Conservation (phyloP, 2,113 vertebrate species). For the Uropsilus gracilis region DNA sequence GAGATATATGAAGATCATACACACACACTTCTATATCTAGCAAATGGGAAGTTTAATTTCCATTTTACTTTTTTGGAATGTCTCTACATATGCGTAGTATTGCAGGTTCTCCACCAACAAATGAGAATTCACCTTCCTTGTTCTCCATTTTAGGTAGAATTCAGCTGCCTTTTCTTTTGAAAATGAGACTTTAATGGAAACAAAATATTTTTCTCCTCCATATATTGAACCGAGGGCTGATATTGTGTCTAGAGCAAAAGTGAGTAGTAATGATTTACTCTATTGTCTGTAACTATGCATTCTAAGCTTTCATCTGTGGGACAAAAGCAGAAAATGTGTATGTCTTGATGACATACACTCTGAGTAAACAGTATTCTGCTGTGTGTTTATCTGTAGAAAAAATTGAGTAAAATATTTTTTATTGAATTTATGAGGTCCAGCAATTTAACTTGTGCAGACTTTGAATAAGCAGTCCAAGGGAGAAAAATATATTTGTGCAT, state of each 20-base stretch:
- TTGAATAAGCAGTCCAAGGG: background rate
- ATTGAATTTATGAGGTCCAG: background rate
- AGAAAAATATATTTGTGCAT: background rate
- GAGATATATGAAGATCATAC: too few relatives aligned
- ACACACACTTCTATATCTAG: background rate
- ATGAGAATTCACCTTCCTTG: background rate
- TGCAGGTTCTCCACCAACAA: background rate
- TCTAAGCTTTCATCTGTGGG: background rate
- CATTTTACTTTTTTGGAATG: background rate
- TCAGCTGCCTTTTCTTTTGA: conserved; percentile 17
- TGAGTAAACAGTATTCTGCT: background rate
- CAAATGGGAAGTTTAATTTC: background rate
- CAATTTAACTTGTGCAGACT: background rate
- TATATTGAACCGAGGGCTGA: background rate
- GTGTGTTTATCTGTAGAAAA: background rate
- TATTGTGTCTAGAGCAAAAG: background rate
- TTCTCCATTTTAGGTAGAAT: background rate
- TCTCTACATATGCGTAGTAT: background rate
- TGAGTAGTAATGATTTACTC: background rate
- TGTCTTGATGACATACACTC: background rate
- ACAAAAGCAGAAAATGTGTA: background rate
- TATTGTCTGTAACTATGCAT: background rate
- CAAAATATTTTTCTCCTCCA: background rate
- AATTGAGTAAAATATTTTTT: background rate
- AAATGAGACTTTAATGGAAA: background rate